These are phyloP conservation scores for Calliphora vomitoria DNA, from an alignment of 2,888 invertebrate species.

Conservation along the genomic window DNA sequence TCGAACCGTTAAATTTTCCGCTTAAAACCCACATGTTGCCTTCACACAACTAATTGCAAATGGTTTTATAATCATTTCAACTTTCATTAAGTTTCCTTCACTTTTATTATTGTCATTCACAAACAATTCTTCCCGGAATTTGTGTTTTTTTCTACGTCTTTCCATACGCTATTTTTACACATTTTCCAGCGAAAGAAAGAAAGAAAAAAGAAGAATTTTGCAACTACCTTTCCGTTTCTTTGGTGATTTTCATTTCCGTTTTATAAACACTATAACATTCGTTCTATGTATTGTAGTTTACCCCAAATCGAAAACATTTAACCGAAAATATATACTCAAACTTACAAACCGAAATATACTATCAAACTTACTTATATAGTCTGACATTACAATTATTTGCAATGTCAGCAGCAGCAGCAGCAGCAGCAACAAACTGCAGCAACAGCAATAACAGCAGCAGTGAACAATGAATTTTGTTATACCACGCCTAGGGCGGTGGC, in stretches of 20 bases:
- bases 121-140: not conserved
- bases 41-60: not conserved
- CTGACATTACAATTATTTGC: slow-evolving; percentile 64
- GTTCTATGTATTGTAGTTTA: not conserved
- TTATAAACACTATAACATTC: not conserved
- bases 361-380: slow-evolving; percentile 1
- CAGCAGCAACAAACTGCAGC: slow-evolving; percentile 29
- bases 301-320: not conserved
- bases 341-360: not conserved
- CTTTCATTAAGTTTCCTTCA: slow-evolving; percentile 34
- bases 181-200: slow-evolving; percentile 5
- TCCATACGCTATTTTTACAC: not conserved
- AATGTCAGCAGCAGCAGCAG: slow-evolving; percentile 52
- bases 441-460: not conserved
- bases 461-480: slow-evolving; percentile 49
- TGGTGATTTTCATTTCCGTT: slow-evolving; percentile 65
- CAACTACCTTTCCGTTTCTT: slow-evolving; percentile 71
- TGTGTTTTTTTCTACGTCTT: not conserved
- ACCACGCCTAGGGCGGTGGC: slow-evolving; percentile 74
- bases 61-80: slow-evolving; percentile 10
- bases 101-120: slow-evolving; percentile 38
- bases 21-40: not conserved
- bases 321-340: not conserved
- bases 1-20: too few relatives aligned
- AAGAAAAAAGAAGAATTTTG: slow-evolving; percentile 32